Conservation (phyloP, 2,113 vertebrate species). For the Mustelus asterias region DNA sequence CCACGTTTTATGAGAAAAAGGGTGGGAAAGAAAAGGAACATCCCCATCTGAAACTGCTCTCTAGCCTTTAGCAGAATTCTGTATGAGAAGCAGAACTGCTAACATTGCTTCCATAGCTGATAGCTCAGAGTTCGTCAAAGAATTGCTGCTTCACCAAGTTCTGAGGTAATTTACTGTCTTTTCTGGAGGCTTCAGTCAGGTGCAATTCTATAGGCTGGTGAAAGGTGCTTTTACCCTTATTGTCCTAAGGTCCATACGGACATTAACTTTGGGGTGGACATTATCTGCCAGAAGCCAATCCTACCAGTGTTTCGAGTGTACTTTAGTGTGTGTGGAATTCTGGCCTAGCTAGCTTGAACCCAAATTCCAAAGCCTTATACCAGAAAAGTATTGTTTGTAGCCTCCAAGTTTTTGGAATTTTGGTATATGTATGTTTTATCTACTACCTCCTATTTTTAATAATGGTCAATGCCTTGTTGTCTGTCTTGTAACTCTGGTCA, state of each 20-base stretch:
- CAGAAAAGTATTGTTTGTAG: not conserved
- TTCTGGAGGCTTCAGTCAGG: not conserved
- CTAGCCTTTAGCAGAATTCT: not conserved
- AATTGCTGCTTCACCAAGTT: too few relatives aligned
- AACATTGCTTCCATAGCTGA: not conserved
- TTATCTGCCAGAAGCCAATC: too few relatives aligned
- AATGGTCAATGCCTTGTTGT: not conserved
- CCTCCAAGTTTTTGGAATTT: not conserved
- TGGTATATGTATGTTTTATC: not conserved
- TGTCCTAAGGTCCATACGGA: not conserved
- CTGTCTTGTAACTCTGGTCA: not conserved
- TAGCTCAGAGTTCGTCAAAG: not conserved
- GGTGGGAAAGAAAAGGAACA: not conserved
- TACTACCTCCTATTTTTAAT: not conserved
- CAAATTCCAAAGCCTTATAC: not conserved
- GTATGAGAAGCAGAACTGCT: not conserved
- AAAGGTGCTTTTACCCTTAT: not conserved
- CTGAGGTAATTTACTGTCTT: not conserved
- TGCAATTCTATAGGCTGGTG: too few relatives aligned
- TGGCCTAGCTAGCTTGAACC: not conserved
- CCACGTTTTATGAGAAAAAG: not conserved
- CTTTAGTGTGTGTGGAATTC: not conserved
- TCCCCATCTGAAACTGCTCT: not conserved
- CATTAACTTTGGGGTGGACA: too few relatives aligned
- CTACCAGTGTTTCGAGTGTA: too few relatives aligned